A percentile compares a stretch with the other conserved stretches of the same genome.
These are phyloP conservation scores for Tachysurus vachellii DNA, from an alignment of 2,113 vertebrate genomes.

Conservation along the genomic window DNA sequence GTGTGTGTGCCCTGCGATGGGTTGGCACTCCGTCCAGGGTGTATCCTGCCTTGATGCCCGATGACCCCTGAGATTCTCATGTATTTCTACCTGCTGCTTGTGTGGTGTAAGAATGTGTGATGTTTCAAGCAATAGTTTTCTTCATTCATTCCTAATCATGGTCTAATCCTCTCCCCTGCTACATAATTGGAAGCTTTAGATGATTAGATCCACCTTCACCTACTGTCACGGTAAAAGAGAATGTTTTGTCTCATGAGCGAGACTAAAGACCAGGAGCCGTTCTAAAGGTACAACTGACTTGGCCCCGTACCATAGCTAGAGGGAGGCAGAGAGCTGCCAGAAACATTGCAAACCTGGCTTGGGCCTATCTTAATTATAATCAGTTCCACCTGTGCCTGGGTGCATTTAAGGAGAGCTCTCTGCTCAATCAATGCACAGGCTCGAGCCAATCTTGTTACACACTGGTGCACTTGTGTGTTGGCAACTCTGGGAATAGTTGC, in stretches of 20 bases:
- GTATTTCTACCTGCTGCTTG: background rate
- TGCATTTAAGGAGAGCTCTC: background rate
- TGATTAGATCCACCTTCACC: background rate
- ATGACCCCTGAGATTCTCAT: too few species aligned
- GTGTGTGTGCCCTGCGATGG: too few species aligned
- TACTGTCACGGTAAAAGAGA: background rate
- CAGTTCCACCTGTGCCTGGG: background rate
- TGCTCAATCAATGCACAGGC: background rate
- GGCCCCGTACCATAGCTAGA: background rate
- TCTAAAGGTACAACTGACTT: background rate
- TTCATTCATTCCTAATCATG: background rate
- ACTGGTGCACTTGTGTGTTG: background rate
- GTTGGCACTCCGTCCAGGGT: too few species aligned
- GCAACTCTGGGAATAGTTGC: background rate
- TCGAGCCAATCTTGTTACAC: background rate
- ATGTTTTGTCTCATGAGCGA: background rate
- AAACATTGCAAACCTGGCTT: background rate
- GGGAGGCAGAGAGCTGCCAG: background rate
- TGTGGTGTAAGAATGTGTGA: background rate
- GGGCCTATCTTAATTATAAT: background rate
- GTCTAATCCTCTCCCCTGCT: background rate
- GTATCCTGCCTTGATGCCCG: too few species aligned
- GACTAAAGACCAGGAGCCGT: background rate
- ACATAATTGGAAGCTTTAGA: background rate
- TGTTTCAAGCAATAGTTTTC: background rate